These are phyloP conservation scores for Aegotheles bennettii DNA, from an alignment of 2,113 vertebrate genomes.

Conservation along the genomic window DNA sequence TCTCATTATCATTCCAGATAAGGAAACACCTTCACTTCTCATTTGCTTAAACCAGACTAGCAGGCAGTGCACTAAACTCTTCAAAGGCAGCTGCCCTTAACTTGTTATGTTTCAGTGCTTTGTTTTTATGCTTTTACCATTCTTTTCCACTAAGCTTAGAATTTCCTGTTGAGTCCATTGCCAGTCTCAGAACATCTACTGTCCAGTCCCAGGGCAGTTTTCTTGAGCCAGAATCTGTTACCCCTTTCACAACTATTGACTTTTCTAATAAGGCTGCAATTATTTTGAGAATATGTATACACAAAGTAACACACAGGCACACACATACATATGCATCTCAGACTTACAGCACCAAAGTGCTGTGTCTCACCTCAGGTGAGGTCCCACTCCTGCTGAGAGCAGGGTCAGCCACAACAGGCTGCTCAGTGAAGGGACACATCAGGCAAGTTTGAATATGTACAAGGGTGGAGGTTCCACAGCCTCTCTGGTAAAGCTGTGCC, in stretches of 20 bases:
- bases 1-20: slow-evolving; percentile 39
- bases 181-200: not conserved
- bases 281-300: not conserved
- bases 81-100: slow-evolving; percentile 36
- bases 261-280: not conserved
- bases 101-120: not conserved
- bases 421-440: fast-evolving
- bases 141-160: slow-evolving; percentile 16
- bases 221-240: not conserved
- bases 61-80: slow-evolving; percentile 10
- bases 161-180: not conserved
- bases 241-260: not conserved
- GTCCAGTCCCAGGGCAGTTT: not conserved
- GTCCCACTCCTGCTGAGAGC: not conserved
- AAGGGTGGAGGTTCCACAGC: not conserved
- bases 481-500: not conserved
- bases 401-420: not conserved
- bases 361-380: not conserved
- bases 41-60: slow-evolving; percentile 44
- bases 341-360: not conserved
- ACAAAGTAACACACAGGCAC: not conserved
- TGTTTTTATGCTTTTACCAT: not conserved
- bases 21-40: slow-evolving; percentile 20
- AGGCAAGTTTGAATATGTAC: not conserved
- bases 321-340: not conserved